Conservation (phyloP, 2,797 vertebrate genomes). For the Chanos chanos region DNA sequence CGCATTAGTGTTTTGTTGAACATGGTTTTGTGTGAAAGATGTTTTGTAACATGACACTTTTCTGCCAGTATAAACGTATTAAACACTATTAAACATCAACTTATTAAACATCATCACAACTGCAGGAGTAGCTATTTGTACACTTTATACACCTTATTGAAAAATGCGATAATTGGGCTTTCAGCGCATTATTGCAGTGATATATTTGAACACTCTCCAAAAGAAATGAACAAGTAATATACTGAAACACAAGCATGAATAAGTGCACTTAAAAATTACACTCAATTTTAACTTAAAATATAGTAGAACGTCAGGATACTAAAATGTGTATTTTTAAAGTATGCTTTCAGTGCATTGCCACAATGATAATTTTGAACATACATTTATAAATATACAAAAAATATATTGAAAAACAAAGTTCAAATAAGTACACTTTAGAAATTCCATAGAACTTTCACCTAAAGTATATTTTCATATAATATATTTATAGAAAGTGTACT, state of each 20-base stretch:
- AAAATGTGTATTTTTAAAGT: not conserved
- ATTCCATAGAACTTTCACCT: not conserved
- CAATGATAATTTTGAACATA: not conserved
- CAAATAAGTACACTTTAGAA: not conserved
- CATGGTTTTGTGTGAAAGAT: not conserved
- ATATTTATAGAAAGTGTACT: not conserved
- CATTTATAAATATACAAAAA: not conserved
- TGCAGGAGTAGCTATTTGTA: not conserved
- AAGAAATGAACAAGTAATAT: no score
- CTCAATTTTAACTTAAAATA: no score
- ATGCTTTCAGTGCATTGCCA: not conserved
- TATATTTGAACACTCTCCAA: not conserved
- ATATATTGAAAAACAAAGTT: not conserved
- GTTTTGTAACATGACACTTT: no score
- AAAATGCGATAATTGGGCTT: not conserved
- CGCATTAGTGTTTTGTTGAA: not conserved
- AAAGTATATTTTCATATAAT: not conserved
- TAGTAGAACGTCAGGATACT: not conserved
- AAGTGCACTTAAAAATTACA: no score
- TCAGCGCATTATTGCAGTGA: not conserved
- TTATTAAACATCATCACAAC: no score
- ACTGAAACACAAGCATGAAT: no score
- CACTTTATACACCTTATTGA: no score
- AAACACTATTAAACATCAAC: not conserved
- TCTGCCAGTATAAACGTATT: not conserved